phyloP scores from a whole-genome alignment of 2,888 invertebrate species.

The Tolmerus cingulatus region DNA sequence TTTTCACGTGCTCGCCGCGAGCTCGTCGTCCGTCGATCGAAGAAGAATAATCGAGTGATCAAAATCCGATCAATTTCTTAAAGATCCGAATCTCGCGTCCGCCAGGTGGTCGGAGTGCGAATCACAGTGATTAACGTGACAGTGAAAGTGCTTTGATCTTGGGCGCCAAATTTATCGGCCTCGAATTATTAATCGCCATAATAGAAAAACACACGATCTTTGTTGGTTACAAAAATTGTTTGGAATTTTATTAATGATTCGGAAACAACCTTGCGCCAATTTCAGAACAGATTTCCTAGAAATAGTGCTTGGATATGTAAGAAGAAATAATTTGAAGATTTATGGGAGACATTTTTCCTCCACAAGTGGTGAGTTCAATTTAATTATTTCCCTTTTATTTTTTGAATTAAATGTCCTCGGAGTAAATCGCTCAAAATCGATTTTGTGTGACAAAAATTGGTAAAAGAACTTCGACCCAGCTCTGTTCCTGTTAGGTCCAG shows the following conservation, averaged over 20 bases:
- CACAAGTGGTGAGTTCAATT: background rate
- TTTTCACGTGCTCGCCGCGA: background rate
- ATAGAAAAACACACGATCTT: background rate
- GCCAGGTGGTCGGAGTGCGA: background rate
- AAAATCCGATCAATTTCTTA: background rate
- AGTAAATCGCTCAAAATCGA: background rate
- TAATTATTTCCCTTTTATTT: background rate
- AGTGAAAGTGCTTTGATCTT: background rate
- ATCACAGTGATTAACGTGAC: background rate
- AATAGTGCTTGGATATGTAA: background rate
- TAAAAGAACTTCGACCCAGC: background rate
- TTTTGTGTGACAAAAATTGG: background rate
- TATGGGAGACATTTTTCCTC: background rate
- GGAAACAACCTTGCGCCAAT: background rate
- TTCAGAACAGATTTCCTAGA: background rate
- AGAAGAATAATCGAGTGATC: background rate
- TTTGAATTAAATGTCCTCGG: background rate
- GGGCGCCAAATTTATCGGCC: background rate
- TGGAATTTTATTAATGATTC: background rate
- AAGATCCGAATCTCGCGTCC: background rate
- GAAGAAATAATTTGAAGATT: background rate
- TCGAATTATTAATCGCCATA: background rate
- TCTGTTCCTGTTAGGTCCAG: background rate
- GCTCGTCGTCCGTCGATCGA: background rate
- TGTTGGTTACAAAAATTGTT: background rate